phyloP scores from a whole-genome alignment of 2,888 invertebrate genomes.

The Mycalesis mineus region DNA sequence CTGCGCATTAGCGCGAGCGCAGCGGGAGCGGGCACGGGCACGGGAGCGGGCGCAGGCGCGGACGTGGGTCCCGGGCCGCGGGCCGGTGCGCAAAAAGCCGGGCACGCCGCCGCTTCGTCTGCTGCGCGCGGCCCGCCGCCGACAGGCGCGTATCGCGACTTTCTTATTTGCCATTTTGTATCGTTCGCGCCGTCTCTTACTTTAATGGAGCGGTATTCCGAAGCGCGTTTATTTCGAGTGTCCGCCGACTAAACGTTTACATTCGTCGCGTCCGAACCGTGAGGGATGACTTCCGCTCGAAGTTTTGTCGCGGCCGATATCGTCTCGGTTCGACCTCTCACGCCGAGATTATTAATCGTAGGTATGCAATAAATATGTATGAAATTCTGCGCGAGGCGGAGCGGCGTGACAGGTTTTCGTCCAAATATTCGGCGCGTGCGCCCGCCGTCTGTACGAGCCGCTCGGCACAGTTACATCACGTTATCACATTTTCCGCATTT shows the following conservation, averaged over 20 bases:
- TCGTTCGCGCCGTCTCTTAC: constrained; percentile 16
- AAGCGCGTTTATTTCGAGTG: constrained; percentile 1
- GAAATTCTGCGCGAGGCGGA: not conserved
- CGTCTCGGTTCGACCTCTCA: not conserved
- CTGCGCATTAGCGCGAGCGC: not conserved
- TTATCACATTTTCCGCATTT: not conserved
- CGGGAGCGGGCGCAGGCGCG: too few species aligned
- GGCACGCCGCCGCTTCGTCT: constrained; percentile 24
- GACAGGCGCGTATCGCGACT: not conserved
- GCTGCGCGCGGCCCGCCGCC: not conserved
- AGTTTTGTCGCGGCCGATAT: not conserved
- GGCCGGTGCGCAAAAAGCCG: constrained; percentile 12
- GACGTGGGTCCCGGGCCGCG: not conserved
- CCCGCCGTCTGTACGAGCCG: not conserved
- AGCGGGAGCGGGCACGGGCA: too few species aligned
- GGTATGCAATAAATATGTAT: constrained; percentile 3
- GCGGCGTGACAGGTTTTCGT: not conserved
- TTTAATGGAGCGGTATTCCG: constrained; percentile 19
- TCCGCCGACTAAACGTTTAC: not conserved
- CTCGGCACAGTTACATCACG: not conserved
- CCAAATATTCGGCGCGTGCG: constrained; percentile 2
- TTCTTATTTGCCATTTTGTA: constrained; percentile 8
- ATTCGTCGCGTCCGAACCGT: not conserved
- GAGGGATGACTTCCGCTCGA: not conserved
- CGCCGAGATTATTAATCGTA: not conserved